Evolutionary conservation across 2,888 invertebrate species (phyloP).

Genomic region (Nasonia oneida): DNA sequence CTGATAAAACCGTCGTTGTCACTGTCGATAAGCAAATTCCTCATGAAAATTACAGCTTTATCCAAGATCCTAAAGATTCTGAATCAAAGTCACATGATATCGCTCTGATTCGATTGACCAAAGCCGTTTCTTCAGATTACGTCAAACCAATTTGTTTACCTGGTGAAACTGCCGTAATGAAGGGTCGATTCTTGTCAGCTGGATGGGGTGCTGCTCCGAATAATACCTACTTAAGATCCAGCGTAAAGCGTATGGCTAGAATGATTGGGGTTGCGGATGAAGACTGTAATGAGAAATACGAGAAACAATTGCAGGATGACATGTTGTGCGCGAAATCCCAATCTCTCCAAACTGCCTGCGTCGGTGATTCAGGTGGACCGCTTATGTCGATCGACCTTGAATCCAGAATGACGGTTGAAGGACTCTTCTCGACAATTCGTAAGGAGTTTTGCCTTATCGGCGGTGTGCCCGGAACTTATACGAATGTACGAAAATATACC

Average conservation of each 20-base stretch:
- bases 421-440: neutral
- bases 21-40: slow-evolving; percentile 23
- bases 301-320: neutral
- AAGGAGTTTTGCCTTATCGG: neutral
- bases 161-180: neutral
- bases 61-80: neutral
- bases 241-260: slow-evolving; percentile 15
- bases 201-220: slow-evolving; percentile 28
- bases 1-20: neutral
- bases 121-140: neutral
- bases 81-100: neutral
- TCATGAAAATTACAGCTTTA: slow-evolving; percentile 30
- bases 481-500: slow-evolving; percentile 7
- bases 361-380: slow-evolving; percentile 29
- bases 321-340: slow-evolving; percentile 4
- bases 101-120: slow-evolving; percentile 15
- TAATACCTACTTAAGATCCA: neutral
- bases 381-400: slow-evolving; percentile 9
- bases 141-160: slow-evolving; percentile 38
- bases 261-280: neutral
- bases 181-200: neutral
- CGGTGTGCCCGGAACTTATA: slow-evolving; percentile 7
- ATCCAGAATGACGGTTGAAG: slow-evolving; percentile 26
- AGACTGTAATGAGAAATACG: neutral
- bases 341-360: neutral